Conservation (phyloP, 2,113 vertebrate genomes). For the Papio anubis region DNA sequence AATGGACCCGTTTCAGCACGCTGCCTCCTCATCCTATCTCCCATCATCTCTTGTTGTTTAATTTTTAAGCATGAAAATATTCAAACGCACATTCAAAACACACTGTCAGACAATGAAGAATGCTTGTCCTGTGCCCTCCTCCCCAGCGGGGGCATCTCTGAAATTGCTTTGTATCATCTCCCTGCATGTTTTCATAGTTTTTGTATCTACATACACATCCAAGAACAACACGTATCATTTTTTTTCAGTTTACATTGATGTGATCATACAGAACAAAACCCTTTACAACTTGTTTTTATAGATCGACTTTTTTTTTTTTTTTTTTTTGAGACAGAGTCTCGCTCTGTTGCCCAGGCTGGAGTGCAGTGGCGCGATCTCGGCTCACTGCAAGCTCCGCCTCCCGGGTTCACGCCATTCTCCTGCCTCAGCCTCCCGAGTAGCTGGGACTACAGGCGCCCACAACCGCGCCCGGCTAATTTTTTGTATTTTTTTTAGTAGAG, state of each 20-base stretch:
- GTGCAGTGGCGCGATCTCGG: too few species aligned
- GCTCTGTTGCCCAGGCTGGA: too few species aligned
- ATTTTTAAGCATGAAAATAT: background rate
- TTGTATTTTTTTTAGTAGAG: too few species aligned
- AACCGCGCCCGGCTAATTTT: too few species aligned
- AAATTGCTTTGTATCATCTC: background rate
- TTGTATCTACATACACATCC: background rate
- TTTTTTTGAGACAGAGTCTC: too few species aligned
- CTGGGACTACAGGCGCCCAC: too few species aligned
- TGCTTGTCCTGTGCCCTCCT: background rate
- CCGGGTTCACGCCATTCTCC: too few species aligned
- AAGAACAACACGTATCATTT: fast-evolving
- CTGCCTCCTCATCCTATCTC: background rate
- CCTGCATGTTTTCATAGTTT: background rate
- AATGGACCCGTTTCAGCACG: fast-evolving
- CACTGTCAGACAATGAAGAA: background rate
- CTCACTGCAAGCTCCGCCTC: too few species aligned
- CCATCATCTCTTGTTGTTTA: background rate
- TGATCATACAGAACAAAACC: background rate
- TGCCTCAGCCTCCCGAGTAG: too few species aligned
- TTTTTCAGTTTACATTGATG: background rate
- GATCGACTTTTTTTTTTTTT: background rate
- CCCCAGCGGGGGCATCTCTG: background rate
- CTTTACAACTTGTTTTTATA: background rate
- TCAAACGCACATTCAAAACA: background rate